Percentiles rank a stretch among this genome's conserved stretches.
These are phyloP conservation scores for Crenichthys baileyi DNA, from an alignment of 2,797 vertebrate species.

Conservation along the genomic window DNA sequence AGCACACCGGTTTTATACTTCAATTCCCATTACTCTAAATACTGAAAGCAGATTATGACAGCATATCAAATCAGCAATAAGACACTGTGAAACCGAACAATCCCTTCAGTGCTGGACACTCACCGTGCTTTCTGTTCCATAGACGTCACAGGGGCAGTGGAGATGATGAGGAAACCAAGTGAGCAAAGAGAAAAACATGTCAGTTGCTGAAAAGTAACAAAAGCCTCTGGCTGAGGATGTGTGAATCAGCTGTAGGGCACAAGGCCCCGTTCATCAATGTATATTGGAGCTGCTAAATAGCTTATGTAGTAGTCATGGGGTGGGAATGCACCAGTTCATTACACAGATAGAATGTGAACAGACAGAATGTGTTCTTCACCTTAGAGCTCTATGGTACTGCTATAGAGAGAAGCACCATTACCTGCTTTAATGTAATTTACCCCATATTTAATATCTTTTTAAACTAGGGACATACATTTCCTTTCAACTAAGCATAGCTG, in stretches of 20 bases:
- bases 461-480: conserved; percentile 16
- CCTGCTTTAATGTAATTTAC: conserved; percentile 34
- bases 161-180: conserved; percentile 61
- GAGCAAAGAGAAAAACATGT: conserved; percentile 65
- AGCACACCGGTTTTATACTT: conserved; percentile 71
- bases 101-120: conserved; percentile 62
- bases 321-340: conserved; percentile 79
- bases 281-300: conserved; percentile 68
- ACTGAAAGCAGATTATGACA: conserved; percentile 72
- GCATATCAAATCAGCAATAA: conserved; percentile 48
- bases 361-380: conserved; percentile 72
- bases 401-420: conserved; percentile 45
- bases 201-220: conserved; percentile 70
- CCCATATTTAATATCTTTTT: conserved; percentile 40
- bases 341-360: conserved; percentile 76
- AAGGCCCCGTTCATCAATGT: conserved; percentile 66
- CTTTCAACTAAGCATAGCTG: background rate
- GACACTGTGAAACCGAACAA: conserved; percentile 44
- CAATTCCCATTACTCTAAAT: conserved; percentile 76
- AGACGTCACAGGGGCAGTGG: conserved; percentile 39
- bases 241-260: conserved; percentile 68
- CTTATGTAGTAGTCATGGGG: conserved; percentile 72
- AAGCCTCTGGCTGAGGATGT: conserved; percentile 64
- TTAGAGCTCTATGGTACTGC: conserved; percentile 47
- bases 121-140: conserved; percentile 79